These are phyloP conservation scores for Craseonycteris thonglongyai DNA, from an alignment of 2,113 vertebrate species.

Conservation along the genomic window DNA sequence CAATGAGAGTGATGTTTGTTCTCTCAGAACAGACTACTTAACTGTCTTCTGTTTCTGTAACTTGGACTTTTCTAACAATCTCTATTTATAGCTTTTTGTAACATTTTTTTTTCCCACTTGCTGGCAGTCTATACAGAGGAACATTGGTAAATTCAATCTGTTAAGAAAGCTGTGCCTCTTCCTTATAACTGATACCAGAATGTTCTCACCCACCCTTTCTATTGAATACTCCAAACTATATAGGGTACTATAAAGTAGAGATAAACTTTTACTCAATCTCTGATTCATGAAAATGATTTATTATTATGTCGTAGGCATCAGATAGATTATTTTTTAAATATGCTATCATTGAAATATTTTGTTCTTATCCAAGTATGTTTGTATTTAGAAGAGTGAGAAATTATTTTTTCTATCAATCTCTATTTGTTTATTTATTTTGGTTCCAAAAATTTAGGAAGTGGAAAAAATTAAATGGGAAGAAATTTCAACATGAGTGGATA, in stretches of 20 bases:
- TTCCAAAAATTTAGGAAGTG: neutral
- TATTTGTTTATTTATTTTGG: constrained; percentile 2
- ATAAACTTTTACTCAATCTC: neutral
- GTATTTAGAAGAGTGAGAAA: constrained; percentile 3
- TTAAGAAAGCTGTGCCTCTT: neutral
- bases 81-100: neutral
- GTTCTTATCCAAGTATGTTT: constrained; percentile 9
- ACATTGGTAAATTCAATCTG: neutral
- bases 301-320: neutral
- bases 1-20: neutral
- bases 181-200: neutral
- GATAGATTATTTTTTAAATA: neutral
- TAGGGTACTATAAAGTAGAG: neutral
- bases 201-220: neutral
- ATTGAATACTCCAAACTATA: neutral
- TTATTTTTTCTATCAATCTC: constrained; percentile 17
- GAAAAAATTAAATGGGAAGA: constrained; percentile 3
- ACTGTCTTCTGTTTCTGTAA: neutral
- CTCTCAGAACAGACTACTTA: neutral
- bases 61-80: neutral
- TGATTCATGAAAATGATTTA: neutral
- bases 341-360: neutral
- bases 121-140: neutral
- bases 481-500: neutral
- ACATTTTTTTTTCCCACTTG: neutral